Percentiles rank a stretch among this genome's conserved stretches.
Conservation (phyloP, 2,888 invertebrate species). For the Crematogaster levior region DNA sequence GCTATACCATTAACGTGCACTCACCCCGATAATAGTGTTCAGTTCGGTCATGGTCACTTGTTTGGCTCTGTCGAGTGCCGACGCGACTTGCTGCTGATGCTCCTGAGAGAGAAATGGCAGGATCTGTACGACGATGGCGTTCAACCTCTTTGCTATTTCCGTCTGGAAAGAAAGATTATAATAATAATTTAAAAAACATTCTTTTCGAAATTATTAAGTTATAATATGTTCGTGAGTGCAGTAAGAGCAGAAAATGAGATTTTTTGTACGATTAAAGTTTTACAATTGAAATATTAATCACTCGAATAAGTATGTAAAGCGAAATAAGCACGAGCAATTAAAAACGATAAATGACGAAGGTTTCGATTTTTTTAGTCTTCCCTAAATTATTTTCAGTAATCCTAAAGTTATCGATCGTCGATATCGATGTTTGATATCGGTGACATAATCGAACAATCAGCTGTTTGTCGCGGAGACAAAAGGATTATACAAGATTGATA, state of each 20-base stretch:
- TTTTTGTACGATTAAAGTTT: neutral
- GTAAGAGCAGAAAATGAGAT: neutral
- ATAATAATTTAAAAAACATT: neutral
- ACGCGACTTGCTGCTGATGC: constrained; percentile 96
- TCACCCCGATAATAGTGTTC: constrained; percentile 97
- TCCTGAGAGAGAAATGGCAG: constrained; percentile 96
- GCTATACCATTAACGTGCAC: constrained; percentile 81
- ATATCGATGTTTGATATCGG: neutral
- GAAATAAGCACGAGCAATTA: neutral
- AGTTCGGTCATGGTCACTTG: constrained; percentile 98
- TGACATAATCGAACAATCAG: neutral
- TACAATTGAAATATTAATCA: neutral
- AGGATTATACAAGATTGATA: neutral
- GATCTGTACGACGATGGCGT: constrained; percentile 97
- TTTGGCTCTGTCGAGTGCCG: constrained; percentile 97
- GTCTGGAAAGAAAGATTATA: constrained; percentile 89
- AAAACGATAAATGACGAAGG: neutral
- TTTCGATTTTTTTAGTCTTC: neutral
- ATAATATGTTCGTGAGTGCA: neutral
- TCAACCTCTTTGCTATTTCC: constrained; percentile 97
- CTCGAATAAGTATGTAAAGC: neutral
- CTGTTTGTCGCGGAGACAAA: neutral
- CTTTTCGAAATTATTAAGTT: neutral
- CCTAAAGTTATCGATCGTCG: neutral
- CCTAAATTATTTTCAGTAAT: neutral